Evolutionary conservation across 2,888 invertebrate species (phyloP).

Genomic region (Steinernema carpocapsae): DNA sequence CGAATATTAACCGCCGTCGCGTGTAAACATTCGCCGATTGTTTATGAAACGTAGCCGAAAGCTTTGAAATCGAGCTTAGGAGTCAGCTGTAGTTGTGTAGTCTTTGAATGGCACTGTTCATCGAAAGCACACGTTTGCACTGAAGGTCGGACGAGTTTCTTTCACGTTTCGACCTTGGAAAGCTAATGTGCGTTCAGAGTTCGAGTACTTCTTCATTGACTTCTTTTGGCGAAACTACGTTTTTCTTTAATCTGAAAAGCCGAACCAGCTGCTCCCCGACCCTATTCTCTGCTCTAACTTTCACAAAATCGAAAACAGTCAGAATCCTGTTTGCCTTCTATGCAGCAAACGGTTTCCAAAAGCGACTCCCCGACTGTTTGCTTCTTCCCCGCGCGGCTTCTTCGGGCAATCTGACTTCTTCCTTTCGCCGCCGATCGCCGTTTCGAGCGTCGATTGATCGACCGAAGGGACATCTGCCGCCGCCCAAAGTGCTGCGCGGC

Average conservation of each 20-base stretch:
- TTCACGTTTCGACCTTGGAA: not conserved
- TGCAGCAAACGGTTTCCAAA: no score
- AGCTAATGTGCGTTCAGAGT: not conserved
- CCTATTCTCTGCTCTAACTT: no score
- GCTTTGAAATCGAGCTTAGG: not conserved
- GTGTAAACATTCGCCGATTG: slow-evolving; percentile 10
- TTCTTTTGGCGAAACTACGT: no score
- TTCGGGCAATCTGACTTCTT: no score
- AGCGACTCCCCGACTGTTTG: no score
- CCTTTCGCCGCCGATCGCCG: not conserved
- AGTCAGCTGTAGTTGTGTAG: no score
- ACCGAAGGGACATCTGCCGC: slow-evolving; percentile 2
- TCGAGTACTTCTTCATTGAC: not conserved
- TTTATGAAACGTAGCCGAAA: slow-evolving; percentile 4
- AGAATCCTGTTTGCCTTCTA: no score
- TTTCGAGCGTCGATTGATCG: not conserved
- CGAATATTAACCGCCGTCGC: slow-evolving; percentile 22
- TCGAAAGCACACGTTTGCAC: not conserved
- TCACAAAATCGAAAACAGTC: no score
- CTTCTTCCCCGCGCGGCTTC: slow-evolving; percentile 2
- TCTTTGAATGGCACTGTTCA: no score
- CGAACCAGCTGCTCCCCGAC: no score
- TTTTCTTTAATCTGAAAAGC: no score
- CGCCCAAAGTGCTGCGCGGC: slow-evolving; percentile 7
- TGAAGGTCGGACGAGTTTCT: not conserved